Evolutionary conservation across 2,113 vertebrate species (phyloP).

Genomic region (Pollimyrus isidori): DNA sequence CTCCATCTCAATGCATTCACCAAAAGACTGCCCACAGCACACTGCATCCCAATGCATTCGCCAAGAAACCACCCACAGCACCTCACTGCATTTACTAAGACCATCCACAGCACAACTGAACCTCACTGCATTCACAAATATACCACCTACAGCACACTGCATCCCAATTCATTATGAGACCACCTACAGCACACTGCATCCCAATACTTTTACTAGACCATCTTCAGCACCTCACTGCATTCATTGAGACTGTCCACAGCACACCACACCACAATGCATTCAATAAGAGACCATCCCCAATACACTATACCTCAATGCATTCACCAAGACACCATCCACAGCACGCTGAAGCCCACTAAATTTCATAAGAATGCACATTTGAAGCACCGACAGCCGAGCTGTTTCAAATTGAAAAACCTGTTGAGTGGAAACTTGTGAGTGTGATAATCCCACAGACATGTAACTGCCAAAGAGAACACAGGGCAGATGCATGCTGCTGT

Average conservation of each 20-base stretch:
- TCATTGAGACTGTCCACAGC: not conserved
- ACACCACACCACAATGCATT: not conserved
- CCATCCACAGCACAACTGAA: too few relatives aligned
- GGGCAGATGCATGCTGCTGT: not conserved
- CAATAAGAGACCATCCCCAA: not conserved
- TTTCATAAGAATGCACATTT: not conserved
- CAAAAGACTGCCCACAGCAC: too few relatives aligned
- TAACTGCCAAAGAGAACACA: not conserved
- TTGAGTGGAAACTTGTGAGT: not conserved
- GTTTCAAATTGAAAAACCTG: conserved; percentile 1
- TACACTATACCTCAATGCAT: not conserved
- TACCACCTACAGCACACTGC: too few relatives aligned
- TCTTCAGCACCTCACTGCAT: not conserved
- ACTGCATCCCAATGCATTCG: too few relatives aligned
- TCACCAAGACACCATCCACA: not conserved
- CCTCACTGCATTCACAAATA: too few relatives aligned
- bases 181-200: too few relatives aligned
- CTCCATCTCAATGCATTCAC: not conserved
- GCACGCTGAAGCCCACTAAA: not conserved
- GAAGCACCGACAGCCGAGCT: not conserved
- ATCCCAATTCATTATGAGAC: too few relatives aligned
- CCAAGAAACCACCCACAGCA: too few relatives aligned
- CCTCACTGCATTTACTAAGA: too few relatives aligned
- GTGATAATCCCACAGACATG: not conserved
- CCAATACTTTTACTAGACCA: too few relatives aligned